Base-by-base conservation (phyloP, 2,797 vertebrate species). In the Neostethus bicornis region DNA sequence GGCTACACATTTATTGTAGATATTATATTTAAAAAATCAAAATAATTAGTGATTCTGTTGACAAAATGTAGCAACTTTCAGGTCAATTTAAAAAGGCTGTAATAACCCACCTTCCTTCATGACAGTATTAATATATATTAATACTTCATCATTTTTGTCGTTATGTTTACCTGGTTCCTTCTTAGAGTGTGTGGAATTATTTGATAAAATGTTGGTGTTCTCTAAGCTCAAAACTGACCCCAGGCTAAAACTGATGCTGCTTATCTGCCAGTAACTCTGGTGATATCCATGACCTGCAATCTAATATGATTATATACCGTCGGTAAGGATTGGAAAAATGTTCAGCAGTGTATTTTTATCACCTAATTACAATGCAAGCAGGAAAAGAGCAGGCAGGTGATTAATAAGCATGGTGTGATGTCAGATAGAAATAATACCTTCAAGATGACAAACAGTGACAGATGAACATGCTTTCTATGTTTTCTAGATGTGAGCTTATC, bases 401-500 rank as follows among this genome's bases (percentile, higher is more conserved):
- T 32, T 32, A 5, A 13, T 32, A 32, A 14, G 32, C 31, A 14
- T 13, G 4, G 4, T 54, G 14, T 21, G 23, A n/a, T 37, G 6
- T 17, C 0, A 34, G 6, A 44, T n/a, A 20, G 4, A 19, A 31
- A 2, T 39, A 21, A 55, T 25, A 29, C 0, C n/a, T 38, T 19
- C 8, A 16, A 23, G 29, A 35, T 14, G 20, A 58, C 48, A 20
- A n/a, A 19, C 12, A 2, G 14, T 11, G 16, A 7, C n/a, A 17
- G 14, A 44, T 43, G 28, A 43, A 43, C 17, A 53, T 21, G 0
- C 32, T 41, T 3, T 72, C 11, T 62, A 57, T 87, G 84, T 62
- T 66, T 51, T 16, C 3, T 65, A 97, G 95, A 93, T 92, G 89
- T 94, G 91, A 96, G 93, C 89, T 89, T 93, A 57, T 94, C 93